Percentiles rank a stretch among this genome's conserved stretches.
Conservation (phyloP, 1,140 invertebrate species). For the Drosophila seguyi region DNA sequence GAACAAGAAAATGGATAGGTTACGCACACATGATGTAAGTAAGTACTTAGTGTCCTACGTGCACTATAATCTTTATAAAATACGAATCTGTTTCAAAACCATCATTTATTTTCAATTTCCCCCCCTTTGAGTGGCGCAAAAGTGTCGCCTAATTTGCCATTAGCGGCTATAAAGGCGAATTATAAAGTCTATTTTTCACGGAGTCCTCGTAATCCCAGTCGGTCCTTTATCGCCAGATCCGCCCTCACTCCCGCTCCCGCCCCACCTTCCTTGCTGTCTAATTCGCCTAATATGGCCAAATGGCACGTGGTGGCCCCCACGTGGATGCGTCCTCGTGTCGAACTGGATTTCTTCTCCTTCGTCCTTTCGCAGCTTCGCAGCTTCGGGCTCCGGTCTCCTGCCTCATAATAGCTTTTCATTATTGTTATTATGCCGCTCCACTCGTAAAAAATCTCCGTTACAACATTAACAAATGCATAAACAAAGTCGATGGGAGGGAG, state of each 20-base stretch:
- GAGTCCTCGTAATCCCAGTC: slow-evolving; percentile 9
- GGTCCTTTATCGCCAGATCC: slow-evolving; percentile 16
- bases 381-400: slow-evolving; percentile 33
- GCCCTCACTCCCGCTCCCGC: too few relatives aligned
- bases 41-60: not conserved
- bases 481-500: slow-evolving; percentile 49
- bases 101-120: slow-evolving; percentile 49
- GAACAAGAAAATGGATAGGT: too few relatives aligned
- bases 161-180: slow-evolving; percentile 78
- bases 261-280: slow-evolving; percentile 28
- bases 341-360: slow-evolving; percentile 49
- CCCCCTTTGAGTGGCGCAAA: slow-evolving; percentile 12
- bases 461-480: slow-evolving; percentile 84
- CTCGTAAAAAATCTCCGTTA: slow-evolving; percentile 83
- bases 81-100: not conserved
- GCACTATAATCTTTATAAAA: not conserved
- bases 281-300: slow-evolving; percentile 83
- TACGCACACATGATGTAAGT: not conserved
- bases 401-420: slow-evolving; percentile 85
- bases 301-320: slow-evolving; percentile 54
- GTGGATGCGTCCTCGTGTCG: slow-evolving; percentile 55
- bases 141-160: slow-evolving; percentile 79
- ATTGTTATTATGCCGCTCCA: slow-evolving; percentile 81
- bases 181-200: slow-evolving; percentile 52
- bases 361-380: slow-evolving; percentile 9